Percentiles rank a stretch among this genome's conserved stretches.
Evolutionary conservation across 2,113 vertebrate species (phyloP).

Genomic region (Clarias macrocephalus): DNA sequence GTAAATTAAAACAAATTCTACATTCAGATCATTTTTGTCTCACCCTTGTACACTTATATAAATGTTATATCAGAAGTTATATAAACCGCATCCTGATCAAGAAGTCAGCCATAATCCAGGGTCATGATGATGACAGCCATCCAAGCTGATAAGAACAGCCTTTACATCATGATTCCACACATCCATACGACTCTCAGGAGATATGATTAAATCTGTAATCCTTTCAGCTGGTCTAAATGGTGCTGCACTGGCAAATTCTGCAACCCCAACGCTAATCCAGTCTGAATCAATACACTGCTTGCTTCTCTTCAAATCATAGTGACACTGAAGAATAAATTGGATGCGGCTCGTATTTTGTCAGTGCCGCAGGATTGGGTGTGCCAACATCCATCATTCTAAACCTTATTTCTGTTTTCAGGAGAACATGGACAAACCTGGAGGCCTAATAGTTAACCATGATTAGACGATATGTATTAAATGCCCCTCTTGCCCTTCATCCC

Average conservation of each 20-base stretch:
- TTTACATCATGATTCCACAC: slow-evolving; percentile 16
- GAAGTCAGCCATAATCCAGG: background rate
- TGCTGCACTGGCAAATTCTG: slow-evolving; percentile 8
- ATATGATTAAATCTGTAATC: slow-evolving; percentile 32
- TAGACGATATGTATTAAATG: slow-evolving; percentile 17
- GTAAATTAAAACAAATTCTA: too few relatives aligned
- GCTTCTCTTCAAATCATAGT: slow-evolving; percentile 10
- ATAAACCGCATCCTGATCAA: background rate
- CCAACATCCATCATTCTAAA: background rate
- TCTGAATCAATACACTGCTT: slow-evolving; percentile 31
- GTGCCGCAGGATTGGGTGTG: slow-evolving; percentile 16
- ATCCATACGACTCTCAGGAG: slow-evolving; percentile 17
- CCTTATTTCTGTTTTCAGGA: background rate
- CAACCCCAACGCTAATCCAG: slow-evolving; percentile 15
- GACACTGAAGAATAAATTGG: slow-evolving; percentile 24
- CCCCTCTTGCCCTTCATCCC: background rate
- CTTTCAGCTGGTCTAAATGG: slow-evolving; percentile 14
- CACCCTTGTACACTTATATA: too few relatives aligned
- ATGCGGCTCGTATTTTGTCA: slow-evolving; percentile 5
- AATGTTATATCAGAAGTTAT: background rate
- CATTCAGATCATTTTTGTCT: too few relatives aligned
- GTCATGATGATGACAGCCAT: slow-evolving; percentile 20
- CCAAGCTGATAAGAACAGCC: background rate
- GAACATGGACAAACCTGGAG: background rate
- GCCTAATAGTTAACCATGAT: background rate